These are phyloP conservation scores for Pimpla rufipes DNA, from an alignment of 2,888 invertebrate species.

Conservation along the genomic window DNA sequence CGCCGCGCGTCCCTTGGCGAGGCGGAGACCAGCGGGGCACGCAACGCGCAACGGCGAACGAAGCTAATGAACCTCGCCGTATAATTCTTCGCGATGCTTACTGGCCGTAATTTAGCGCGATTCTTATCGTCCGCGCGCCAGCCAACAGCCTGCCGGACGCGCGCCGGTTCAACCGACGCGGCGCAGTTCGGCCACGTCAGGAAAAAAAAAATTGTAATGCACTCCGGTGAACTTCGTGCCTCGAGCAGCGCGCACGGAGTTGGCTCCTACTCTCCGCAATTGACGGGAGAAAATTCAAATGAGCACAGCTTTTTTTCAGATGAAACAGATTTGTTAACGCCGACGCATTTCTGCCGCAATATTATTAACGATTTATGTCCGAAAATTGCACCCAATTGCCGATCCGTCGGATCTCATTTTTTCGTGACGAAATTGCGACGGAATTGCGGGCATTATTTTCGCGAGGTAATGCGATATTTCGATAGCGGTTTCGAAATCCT, in stretches of 20 bases:
- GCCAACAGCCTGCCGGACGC: constrained; percentile 4
- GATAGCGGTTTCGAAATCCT: neutral
- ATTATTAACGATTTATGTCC: neutral
- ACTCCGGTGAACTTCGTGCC: constrained; percentile 23
- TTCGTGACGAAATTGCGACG: neutral
- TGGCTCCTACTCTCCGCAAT: neutral
- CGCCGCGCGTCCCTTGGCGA: constrained; percentile 9
- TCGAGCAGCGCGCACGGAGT: neutral
- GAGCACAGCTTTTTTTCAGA: constrained; percentile 2
- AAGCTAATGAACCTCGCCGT: constrained; percentile 62
- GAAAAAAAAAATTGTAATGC: constrained; percentile 23
- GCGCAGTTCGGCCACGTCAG: neutral
- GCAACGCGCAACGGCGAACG: constrained; percentile 49
- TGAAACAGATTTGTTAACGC: neutral
- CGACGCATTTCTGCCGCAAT: neutral
- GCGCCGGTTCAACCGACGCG: neutral
- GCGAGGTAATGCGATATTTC: neutral
- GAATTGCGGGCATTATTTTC: neutral
- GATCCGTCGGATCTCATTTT: too few relatives aligned
- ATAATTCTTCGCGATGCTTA: constrained; percentile 35
- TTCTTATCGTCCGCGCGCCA: constrained; percentile 35
- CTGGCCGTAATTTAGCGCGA: constrained; percentile 44
- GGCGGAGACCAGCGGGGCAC: constrained; percentile 44
- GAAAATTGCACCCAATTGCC: neutral
- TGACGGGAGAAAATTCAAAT: constrained; percentile 9